These are phyloP conservation scores for Drosophila melanica DNA, from an alignment of 1,140 invertebrate genomes.

Conservation along the genomic window DNA sequence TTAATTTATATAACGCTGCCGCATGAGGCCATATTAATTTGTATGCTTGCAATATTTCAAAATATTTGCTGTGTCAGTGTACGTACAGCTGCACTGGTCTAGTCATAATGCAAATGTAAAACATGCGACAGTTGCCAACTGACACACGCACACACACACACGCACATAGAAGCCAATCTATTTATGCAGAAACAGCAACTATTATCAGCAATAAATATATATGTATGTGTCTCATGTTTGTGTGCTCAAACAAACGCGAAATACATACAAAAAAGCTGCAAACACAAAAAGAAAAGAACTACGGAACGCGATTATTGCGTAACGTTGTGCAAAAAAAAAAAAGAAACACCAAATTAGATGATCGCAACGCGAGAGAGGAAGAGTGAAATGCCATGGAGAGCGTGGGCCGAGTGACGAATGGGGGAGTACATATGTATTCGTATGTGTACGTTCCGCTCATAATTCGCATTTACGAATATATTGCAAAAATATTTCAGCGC, in stretches of 20 bases:
- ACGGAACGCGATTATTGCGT: slow-evolving; percentile 69
- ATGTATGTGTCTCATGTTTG: slow-evolving; percentile 11
- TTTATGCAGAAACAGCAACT: not conserved
- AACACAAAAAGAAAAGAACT: slow-evolving; percentile 36
- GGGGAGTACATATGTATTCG: slow-evolving; percentile 10
- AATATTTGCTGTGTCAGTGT: slow-evolving; percentile 29
- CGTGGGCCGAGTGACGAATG: slow-evolving; percentile 18
- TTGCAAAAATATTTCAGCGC: slow-evolving; percentile 49
- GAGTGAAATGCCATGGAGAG: slow-evolving; percentile 10
- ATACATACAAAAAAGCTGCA: slow-evolving; percentile 23
- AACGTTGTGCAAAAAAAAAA: slow-evolving; percentile 59
- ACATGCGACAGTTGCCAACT: slow-evolving; percentile 54
- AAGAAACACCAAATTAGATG: not conserved
- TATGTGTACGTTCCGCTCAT: slow-evolving; percentile 14
- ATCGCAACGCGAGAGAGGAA: slow-evolving; percentile 27
- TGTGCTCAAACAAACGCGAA: slow-evolving; percentile 40
- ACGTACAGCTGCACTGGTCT: slow-evolving; percentile 15
- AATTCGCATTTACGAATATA: slow-evolving; percentile 38
- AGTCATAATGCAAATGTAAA: slow-evolving; percentile 67
- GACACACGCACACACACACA: slow-evolving; percentile 22
- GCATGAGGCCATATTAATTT: not conserved
- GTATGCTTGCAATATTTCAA: not conserved
- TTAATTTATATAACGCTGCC: not conserved
- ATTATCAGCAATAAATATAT: slow-evolving; percentile 48
- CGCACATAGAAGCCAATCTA: not conserved